Evolutionary conservation across 2,113 vertebrate species (phyloP), one percentile per base, ranked within the genome.

Genomic region (Melanostigma gelatinosum): DNA sequence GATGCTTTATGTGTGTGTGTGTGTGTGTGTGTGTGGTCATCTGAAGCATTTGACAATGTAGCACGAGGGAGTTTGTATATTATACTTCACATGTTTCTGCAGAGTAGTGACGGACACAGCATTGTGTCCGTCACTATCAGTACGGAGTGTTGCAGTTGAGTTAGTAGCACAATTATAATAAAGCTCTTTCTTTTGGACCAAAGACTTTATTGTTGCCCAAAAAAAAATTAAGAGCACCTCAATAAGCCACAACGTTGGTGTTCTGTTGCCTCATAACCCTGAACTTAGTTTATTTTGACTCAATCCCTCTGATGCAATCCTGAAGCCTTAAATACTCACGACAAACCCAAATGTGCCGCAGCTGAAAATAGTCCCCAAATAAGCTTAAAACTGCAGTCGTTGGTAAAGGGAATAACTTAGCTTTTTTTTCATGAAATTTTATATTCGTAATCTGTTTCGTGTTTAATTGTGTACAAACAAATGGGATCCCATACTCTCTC

Each of bases 401-500:
- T 34, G 64, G 20, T 69, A 7, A 36, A 38, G 13, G 34, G 32
- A 55, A 40, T 69, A n/a, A n/a, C 32, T 11, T 34, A 16, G 40
- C 22, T 15, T 44, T 24, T 44, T 32, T 34, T 32, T 5, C 22
- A 22, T 8, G 38, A 3, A n/a, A 27, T 46, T 27, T 55, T 44
- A 27, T 27, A 29, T 50, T 50, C 12, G 27, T 34, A 29, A 22
- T 7, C 27, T 50, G 27, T 32, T 58, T 13, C 18, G 18, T 24
- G 24, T 24, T 24, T 24, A 65, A 36, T 38, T 16, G 27, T 65
- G 60, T 46, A 38, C 24, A 54, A 61, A 76, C 54, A 69, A 77
- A 77, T 34, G 69, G 48, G 36, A 75, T 36, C 55, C 38, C 27
- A 42, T 61, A 36, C 24, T 40, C 48, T 48, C 46, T 62, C 81